Evolutionary conservation across 2,888 invertebrate species (phyloP), one percentile per base, ranked within the genome.

Genomic region (Halictus quadricinctus): DNA sequence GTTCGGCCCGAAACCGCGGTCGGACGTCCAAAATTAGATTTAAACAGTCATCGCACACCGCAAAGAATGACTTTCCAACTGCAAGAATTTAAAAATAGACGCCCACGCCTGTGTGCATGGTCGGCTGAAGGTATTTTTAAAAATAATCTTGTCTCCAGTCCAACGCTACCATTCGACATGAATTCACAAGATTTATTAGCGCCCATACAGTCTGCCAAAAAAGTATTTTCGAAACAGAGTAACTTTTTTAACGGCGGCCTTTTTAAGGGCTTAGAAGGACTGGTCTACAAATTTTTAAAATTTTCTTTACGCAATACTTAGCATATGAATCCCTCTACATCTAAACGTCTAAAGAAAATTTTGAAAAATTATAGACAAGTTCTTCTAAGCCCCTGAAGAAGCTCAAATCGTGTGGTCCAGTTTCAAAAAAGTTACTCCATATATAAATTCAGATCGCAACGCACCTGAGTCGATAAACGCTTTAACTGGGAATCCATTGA

Each of bases 401-500:
- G 18, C 8, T 21, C 21, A 54, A 54, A 2, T 54, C 21, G 54
- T 46, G 36, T 36, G 5, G 4, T 15, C 48, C 48, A 15, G 48
- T 10, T 12, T n/a, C 3, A 12, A 58, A 4, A 58, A 12, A 58
- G n/a, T 58, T 12, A 54, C 12, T 12, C 0, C 58, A 58, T 10
- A 21, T 2, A 18, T 48, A 50, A 54, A 70, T 29, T 18, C 50
- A 15, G 0, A 8, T 15, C 0, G 25, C 50, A 79, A 76, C 81
- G 82, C 93, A 96, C 96, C 99, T 87, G 99, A 99, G 95, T 99
- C 99, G 82, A 99, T 99, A 95, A 99, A 99, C 6, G 99, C 99
- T 95, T 99, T 99, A 0, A 99, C 99, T 0, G 98, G 98, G 94
- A 97, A 97, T 64, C 99, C 99, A 95, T 99, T 99, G 1, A 99